Percentiles rank a stretch among this genome's conserved stretches.
Evolutionary conservation across 2,888 invertebrate species (phyloP).

Genomic region (Chelonus formosanus): DNA sequence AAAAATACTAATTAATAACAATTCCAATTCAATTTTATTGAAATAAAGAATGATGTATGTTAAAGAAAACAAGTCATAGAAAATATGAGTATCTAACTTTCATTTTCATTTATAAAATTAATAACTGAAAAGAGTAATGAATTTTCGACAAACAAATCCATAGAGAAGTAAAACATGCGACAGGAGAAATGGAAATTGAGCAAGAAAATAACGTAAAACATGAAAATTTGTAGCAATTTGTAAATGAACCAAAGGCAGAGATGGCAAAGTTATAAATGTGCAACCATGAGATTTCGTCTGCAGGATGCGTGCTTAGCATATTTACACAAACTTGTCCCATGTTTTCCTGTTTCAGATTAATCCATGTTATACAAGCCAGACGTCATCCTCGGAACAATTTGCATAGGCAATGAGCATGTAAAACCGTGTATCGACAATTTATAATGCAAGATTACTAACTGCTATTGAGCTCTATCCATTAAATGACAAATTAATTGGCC

Average conservation of each 20-base stretch:
- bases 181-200: no score
- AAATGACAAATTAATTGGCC: no score
- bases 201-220: no score
- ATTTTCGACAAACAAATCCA: no score
- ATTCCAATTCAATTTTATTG: no score
- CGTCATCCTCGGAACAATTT: constrained; percentile 21
- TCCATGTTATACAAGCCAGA: neutral
- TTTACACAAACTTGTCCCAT: constrained; percentile 16
- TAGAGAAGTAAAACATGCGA: no score
- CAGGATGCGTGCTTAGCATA: constrained; percentile 21
- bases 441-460: constrained; percentile 63
- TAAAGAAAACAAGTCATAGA: no score
- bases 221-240: constrained; percentile 5
- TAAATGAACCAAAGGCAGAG: constrained; percentile 17
- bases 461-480: neutral
- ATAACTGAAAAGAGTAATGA: no score
- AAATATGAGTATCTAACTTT: no score
- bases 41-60: no score
- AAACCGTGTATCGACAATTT: constrained; percentile 43
- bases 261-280: constrained; percentile 21
- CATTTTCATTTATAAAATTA: no score
- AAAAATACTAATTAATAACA: no score
- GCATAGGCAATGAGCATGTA: constrained; percentile 29
- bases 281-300: constrained; percentile 19
- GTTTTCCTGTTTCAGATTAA: constrained; percentile 23